phyloP scores from a whole-genome alignment of 2,113 vertebrate species.

The Mustela nigripes region DNA sequence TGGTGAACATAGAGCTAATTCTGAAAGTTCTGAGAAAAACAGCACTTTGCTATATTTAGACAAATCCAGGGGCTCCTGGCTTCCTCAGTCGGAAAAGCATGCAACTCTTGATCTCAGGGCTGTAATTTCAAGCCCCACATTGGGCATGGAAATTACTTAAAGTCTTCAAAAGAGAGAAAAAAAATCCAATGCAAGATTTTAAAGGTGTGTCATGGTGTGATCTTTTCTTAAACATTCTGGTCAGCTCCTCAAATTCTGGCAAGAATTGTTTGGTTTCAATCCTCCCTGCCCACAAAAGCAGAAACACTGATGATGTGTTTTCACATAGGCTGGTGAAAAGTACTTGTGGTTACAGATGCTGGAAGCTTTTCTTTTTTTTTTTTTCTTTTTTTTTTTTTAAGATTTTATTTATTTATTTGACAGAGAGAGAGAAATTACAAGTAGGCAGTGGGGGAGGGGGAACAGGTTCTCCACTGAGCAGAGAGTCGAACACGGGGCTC shows the following conservation, averaged over 20 bases:
- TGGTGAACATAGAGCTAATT: neutral
- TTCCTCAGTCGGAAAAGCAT: neutral
- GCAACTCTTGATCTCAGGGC: neutral
- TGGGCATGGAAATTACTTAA: neutral
- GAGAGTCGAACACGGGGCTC: too few species aligned
- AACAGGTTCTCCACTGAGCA: too few species aligned
- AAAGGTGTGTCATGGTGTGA: neutral
- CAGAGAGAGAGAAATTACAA: too few species aligned
- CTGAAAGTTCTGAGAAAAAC: neutral
- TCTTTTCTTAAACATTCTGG: neutral
- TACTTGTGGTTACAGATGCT: neutral
- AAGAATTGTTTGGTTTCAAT: neutral
- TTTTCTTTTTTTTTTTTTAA: too few species aligned
- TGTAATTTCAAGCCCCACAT: neutral
- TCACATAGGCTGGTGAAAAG: neutral
- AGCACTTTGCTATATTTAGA: neutral
- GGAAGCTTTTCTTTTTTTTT: neutral
- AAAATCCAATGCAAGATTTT: neutral
- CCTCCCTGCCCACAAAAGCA: neutral
- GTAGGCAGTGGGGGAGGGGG: too few species aligned
- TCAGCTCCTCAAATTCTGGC: neutral
- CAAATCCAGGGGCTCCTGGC: neutral
- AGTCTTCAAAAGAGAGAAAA: neutral
- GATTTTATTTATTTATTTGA: too few species aligned
- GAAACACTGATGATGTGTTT: neutral